These are phyloP conservation scores for Dysmachus trigonus DNA, from an alignment of 2,888 invertebrate species.

Conservation along the genomic window DNA sequence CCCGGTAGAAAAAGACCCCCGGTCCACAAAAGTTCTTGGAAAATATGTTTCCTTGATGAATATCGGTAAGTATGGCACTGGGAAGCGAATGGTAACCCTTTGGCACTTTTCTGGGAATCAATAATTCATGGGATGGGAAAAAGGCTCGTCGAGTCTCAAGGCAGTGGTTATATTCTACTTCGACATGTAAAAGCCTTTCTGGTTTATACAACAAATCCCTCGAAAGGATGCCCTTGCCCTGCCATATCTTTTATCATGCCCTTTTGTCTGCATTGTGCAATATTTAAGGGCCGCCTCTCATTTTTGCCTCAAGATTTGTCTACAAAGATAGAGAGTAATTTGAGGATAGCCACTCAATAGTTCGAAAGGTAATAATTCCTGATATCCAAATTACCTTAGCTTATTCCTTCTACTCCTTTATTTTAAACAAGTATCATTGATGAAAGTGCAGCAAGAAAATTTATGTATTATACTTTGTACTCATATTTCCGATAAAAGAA, in stretches of 20 bases:
- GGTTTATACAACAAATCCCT: background rate
- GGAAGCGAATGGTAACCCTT: background rate
- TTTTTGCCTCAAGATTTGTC: background rate
- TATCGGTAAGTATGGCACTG: background rate
- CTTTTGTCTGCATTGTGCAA: background rate
- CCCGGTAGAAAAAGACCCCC: background rate
- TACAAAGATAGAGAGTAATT: background rate
- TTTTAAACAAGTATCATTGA: background rate
- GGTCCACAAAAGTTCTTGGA: background rate
- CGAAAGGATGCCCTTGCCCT: background rate
- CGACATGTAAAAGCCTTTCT: background rate
- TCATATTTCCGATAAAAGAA: background rate
- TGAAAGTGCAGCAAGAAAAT: background rate
- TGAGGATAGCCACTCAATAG: background rate
- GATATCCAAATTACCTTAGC: background rate
- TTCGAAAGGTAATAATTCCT: background rate
- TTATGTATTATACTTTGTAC: background rate
- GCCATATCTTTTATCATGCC: background rate
- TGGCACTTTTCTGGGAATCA: conserved; percentile 14
- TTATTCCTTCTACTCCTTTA: background rate
- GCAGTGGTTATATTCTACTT: background rate
- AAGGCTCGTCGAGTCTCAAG: background rate
- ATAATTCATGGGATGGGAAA: background rate
- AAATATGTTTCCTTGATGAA: conserved; percentile 26
- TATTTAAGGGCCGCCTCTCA: background rate